phyloP scores from a whole-genome alignment of 2,113 vertebrate genomes.

The Triplophysa tibetana region DNA sequence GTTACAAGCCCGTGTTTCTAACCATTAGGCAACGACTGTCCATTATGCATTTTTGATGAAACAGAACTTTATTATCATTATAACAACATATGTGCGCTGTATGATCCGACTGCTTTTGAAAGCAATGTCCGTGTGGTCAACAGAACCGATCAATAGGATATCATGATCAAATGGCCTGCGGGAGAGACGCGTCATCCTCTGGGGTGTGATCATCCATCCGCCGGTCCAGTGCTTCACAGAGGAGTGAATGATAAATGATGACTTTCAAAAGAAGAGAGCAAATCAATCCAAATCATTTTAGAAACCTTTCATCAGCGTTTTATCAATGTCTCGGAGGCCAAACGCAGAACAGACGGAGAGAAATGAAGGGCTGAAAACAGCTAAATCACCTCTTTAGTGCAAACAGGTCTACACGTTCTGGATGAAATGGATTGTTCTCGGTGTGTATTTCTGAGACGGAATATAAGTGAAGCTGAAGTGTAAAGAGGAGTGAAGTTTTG shows the following conservation, averaged over 20 bases:
- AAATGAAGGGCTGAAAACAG: slow-evolving; percentile 17
- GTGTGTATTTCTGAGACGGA: neutral
- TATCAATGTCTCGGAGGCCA: slow-evolving; percentile 36
- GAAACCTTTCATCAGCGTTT: slow-evolving; percentile 37
- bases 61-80: too few species aligned
- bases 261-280: slow-evolving; percentile 19
- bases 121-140: neutral
- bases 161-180: neutral
- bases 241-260: slow-evolving; percentile 18
- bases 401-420: slow-evolving; percentile 19
- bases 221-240: slow-evolving; percentile 6
- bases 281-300: slow-evolving; percentile 45
- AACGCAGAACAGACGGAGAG: slow-evolving; percentile 26
- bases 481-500: too few species aligned
- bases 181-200: slow-evolving; percentile 11
- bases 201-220: neutral
- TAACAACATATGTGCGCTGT: too few species aligned
- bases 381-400: slow-evolving; percentile 21
- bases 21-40: too few species aligned
- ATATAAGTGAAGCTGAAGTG: neutral
- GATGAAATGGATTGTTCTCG: slow-evolving; percentile 4
- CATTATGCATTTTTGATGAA: too few species aligned
- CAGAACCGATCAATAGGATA: slow-evolving; percentile 15
- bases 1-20: too few species aligned
- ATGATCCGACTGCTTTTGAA: too few species aligned